Percentiles rank a stretch among this genome's conserved stretches.
These are phyloP conservation scores for Aeoliscus strigatus DNA, from an alignment of 2,797 vertebrate genomes.

Conservation along the genomic window DNA sequence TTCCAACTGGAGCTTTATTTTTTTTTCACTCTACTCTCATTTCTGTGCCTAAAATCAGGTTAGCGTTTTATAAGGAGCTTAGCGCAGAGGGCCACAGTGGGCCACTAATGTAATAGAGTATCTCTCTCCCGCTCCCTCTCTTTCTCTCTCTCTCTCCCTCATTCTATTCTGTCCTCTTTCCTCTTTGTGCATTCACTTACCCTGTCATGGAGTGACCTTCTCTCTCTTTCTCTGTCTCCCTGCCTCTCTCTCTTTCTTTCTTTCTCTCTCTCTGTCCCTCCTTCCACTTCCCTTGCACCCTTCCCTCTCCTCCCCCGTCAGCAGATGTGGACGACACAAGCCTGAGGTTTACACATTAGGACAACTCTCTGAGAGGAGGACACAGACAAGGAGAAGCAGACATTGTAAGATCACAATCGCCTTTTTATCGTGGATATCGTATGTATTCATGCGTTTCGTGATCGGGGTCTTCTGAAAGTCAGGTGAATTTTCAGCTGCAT, in stretches of 20 bases:
- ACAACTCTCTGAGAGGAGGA: slow-evolving; percentile 27
- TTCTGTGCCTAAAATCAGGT: slow-evolving; percentile 78
- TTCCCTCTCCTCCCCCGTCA: slow-evolving; percentile 29
- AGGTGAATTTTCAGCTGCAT: slow-evolving; percentile 12
- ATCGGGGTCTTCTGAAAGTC: slow-evolving; percentile 20
- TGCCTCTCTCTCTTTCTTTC: too few relatives aligned
- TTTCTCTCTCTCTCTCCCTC: slow-evolving; percentile 21
- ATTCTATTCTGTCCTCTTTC: slow-evolving; percentile 64
- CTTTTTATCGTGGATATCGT: slow-evolving; percentile 4
- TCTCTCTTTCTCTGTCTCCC: too few relatives aligned
- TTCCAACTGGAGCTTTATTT: slow-evolving; percentile 67
- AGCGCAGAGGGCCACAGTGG: slow-evolving; percentile 72
- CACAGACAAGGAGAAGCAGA: slow-evolving; percentile 19
- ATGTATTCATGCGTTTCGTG: too few relatives aligned
- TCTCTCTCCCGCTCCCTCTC: slow-evolving; percentile 42
- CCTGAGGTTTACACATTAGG: slow-evolving; percentile 46
- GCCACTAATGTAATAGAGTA: slow-evolving; percentile 73
- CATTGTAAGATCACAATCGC: slow-evolving; percentile 52
- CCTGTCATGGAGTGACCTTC: slow-evolving; percentile 62
- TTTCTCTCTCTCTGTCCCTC: too few relatives aligned
- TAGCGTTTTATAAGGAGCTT: slow-evolving; percentile 80
- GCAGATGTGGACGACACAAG: slow-evolving; percentile 50
- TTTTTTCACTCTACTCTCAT: slow-evolving; percentile 66
- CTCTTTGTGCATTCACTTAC: slow-evolving; percentile 59
- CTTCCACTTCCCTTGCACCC: slow-evolving; percentile 22